phyloP scores from a whole-genome alignment of 2,888 invertebrate genomes.

The Aplocera efformata region DNA sequence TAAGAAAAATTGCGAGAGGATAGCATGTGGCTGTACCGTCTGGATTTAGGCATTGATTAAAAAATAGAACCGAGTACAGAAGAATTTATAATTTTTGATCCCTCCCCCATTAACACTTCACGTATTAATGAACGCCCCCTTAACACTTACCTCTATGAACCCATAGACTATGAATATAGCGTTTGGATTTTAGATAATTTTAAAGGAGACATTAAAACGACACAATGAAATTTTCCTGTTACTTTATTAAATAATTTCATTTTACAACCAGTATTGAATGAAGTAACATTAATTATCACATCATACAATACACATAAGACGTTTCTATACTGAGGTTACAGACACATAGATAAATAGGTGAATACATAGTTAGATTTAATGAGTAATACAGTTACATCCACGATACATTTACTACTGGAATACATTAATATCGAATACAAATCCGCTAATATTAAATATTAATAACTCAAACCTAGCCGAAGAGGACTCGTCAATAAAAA shows the following conservation, averaged over 20 bases:
- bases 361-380: slow-evolving; percentile 48
- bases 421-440: slow-evolving; percentile 47
- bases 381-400: slow-evolving; percentile 55
- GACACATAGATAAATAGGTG: slow-evolving; percentile 62
- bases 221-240: slow-evolving; percentile 47
- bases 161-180: too few relatives aligned
- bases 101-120: too few relatives aligned
- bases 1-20: too few relatives aligned
- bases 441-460: slow-evolving; percentile 41
- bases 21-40: too few relatives aligned
- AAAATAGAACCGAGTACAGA: too few relatives aligned
- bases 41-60: too few relatives aligned
- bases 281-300: slow-evolving; percentile 73
- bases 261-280: slow-evolving; percentile 77
- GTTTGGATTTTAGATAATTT: too few relatives aligned
- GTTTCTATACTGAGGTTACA: slow-evolving; percentile 63
- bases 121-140: too few relatives aligned
- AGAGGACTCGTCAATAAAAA: slow-evolving; percentile 44
- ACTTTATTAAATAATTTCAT: slow-evolving; percentile 78
- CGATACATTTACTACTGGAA: slow-evolving; percentile 47
- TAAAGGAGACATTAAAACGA: slow-evolving; percentile 7
- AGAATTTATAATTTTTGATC: too few relatives aligned
- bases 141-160: too few relatives aligned
- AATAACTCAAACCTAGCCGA: slow-evolving; percentile 46
- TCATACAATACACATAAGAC: slow-evolving; percentile 64